A percentile compares a stretch with the other conserved stretches of the same genome.
phyloP scores from a whole-genome alignment of 2,113 vertebrate species.

The Vimba vimba region DNA sequence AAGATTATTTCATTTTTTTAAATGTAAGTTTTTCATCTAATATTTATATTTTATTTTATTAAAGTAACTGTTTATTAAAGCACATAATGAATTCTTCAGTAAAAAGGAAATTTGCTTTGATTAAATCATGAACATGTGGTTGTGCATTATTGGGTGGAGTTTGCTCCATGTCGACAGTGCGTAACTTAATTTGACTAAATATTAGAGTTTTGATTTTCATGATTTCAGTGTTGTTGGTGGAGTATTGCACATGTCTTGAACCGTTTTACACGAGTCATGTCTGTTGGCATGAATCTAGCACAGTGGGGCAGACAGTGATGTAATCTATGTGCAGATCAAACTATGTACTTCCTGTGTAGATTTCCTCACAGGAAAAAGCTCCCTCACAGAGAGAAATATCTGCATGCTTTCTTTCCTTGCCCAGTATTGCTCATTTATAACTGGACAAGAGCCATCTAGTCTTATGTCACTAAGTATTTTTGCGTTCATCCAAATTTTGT shows the following conservation, averaged over 20 bases:
- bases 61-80: background rate
- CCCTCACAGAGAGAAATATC: background rate
- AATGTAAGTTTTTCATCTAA: background rate
- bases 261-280: background rate
- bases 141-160: background rate
- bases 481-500: background rate
- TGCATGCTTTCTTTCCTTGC: background rate
- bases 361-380: conserved; percentile 11
- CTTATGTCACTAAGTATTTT: background rate
- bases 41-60: background rate
- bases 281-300: conserved; percentile 4
- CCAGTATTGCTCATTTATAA: background rate
- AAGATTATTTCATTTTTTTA: background rate
- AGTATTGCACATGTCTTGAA: background rate
- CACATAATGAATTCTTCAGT: background rate
- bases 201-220: background rate
- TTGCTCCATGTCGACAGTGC: background rate
- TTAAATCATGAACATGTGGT: background rate
- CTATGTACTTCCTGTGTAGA: conserved; percentile 31
- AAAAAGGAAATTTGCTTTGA: background rate
- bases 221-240: background rate
- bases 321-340: conserved; percentile 18
- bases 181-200: background rate
- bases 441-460: background rate
- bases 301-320: conserved; percentile 26